Conservation (phyloP, 2,797 vertebrate genomes). For the Pagetopsis macropterus region DNA sequence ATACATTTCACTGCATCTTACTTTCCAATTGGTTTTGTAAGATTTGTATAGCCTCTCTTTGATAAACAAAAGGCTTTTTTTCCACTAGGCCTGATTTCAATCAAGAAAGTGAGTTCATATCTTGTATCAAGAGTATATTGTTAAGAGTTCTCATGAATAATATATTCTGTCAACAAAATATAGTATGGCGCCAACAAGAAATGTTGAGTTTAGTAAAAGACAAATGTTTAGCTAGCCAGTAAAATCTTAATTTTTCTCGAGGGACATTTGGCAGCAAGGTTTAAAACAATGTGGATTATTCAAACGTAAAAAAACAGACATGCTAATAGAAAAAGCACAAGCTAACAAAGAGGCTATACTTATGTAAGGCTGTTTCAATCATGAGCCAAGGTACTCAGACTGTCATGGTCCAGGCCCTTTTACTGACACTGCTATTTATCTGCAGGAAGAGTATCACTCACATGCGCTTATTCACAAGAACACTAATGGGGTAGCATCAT, state of each 20-base stretch:
- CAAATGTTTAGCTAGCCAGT: too few relatives aligned
- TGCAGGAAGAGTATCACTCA: constrained; percentile 28
- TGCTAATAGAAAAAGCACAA: neutral
- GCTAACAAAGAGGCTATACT: constrained; percentile 14
- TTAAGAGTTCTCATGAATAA: neutral
- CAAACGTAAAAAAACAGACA: constrained; percentile 17
- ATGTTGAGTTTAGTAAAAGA: neutral
- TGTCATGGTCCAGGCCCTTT: constrained; percentile 17
- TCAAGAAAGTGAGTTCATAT: neutral
- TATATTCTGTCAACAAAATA: neutral
- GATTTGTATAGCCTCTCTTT: neutral
- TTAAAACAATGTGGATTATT: constrained; percentile 10
- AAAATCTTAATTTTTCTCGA: neutral
- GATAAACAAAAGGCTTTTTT: neutral
- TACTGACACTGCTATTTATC: constrained; percentile 48
- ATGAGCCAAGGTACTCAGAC: constrained; percentile 30
- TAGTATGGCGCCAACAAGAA: neutral
- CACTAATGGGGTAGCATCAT: constrained; percentile 33
- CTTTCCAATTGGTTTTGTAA: neutral
- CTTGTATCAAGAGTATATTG: neutral
- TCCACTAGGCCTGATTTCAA: too few relatives aligned
- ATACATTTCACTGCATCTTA: neutral
- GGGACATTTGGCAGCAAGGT: neutral
- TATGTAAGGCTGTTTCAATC: constrained; percentile 11
- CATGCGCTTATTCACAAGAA: constrained; percentile 22